Base-by-base conservation (phyloP, 2,113 vertebrate genomes). In the Silurus meridionalis region DNA sequence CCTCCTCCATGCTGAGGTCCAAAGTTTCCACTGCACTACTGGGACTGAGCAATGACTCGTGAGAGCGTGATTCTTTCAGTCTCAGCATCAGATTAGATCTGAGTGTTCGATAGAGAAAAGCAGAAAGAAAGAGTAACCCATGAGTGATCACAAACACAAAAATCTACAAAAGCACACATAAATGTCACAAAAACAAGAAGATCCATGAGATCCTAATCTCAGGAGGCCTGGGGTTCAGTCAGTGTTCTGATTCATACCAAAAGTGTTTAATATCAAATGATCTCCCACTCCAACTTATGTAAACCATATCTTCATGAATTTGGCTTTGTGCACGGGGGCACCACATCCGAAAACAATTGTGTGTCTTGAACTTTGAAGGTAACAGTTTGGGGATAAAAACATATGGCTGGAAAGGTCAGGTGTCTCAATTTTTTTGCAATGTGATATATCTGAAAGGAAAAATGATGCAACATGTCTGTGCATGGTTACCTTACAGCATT, bases 81-180 rank as follows among this genome's bases (percentile, higher is more conserved):
- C 97, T 99, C 89, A 97, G 97, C 98, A 99, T 99, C 96, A 99
- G 97, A 97, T 99, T 97, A 95, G 97, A 98, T 96, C 97, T 99
- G 90, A n/a, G 77, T 79, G 83, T 3, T 83, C 86, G 78, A 87
- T 78, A 7, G 82, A 86, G 86, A 10, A 72, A 72, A 83, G 3
- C 85, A 64, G 0, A 0, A 0, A 71, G 60, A 84, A 58, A n/a
- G 17, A 78, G 60, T 86, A 25, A 82, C 13, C 21, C 8, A n/a
- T 55, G 69, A 37, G n/a, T 14, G 15, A 48, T 6, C 17, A 78
- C 10, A 67, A 28, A 75, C 52, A 75, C 48, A 21, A 10, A 78
- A 60, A 64, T n/a, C 48, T 50, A n/a, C 2, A 25, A 72, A 64
- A 19, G n/a, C 13, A 72, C 15, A 21, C 8, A 5, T 14, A 8